phyloP scores from a whole-genome alignment of 2,113 vertebrate genomes.

The Plecturocebus donacophilus region DNA sequence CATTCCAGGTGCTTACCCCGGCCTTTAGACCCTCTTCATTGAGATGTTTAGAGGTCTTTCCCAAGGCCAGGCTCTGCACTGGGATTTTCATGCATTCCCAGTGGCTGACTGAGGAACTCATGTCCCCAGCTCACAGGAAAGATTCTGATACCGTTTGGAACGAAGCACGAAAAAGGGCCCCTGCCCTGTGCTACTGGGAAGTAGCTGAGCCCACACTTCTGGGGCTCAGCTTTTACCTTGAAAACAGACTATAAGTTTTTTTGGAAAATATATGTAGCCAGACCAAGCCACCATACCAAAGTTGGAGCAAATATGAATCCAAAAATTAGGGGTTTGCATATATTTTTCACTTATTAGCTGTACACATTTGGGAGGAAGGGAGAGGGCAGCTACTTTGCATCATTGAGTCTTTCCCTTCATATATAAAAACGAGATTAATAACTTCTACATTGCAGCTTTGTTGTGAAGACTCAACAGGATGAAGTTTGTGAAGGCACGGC shows the following conservation, averaged over 20 bases:
- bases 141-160: background rate
- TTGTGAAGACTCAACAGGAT: background rate
- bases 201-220: background rate
- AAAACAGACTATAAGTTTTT: background rate
- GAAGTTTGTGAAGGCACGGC: background rate
- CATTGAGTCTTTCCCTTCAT: background rate
- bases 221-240: background rate
- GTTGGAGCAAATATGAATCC: background rate
- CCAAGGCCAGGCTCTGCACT: background rate
- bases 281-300: background rate
- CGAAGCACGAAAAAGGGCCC: background rate
- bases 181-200: background rate
- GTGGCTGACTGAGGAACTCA: background rate
- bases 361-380: accelerated
- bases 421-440: background rate
- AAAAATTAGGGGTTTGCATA: background rate
- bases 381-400: background rate
- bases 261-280: background rate
- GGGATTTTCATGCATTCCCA: background rate
- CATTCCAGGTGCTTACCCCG: background rate
- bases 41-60: background rate
- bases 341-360: background rate
- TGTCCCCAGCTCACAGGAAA: background rate
- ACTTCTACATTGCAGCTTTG: background rate
- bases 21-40: background rate